Conservation (phyloP, 2,113 vertebrate species). For the Centrocercus urophasianus region DNA sequence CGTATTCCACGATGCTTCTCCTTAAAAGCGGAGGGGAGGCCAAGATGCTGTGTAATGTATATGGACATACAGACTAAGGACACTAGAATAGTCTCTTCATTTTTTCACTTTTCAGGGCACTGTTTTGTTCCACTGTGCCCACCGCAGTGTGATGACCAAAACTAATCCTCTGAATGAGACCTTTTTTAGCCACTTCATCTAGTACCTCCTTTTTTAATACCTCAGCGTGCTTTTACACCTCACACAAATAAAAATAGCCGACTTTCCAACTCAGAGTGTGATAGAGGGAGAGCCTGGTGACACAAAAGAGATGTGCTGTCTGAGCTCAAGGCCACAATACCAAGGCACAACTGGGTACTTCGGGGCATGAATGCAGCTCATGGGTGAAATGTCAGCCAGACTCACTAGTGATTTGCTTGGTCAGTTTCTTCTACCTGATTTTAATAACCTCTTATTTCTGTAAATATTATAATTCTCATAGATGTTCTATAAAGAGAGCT, state of each 20-base stretch:
- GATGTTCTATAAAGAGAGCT: not conserved
- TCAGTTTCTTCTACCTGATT: not conserved
- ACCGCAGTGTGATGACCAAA: not conserved
- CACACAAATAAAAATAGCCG: not conserved
- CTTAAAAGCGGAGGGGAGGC: not conserved
- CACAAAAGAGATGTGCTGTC: not conserved
- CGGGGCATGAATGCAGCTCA: not conserved
- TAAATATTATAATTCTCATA: not conserved
- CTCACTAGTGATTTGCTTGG: not conserved
- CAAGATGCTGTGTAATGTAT: not conserved
- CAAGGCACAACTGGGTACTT: rapidly evolving
- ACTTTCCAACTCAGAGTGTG: not conserved
- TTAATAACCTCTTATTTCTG: not conserved
- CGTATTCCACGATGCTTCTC: not conserved
- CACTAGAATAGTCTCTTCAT: not conserved
- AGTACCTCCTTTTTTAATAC: not conserved
- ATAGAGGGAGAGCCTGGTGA: not conserved
- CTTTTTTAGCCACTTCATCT: not conserved
- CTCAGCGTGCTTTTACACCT: not conserved
- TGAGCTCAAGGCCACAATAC: not conserved
- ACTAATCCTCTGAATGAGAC: not conserved
- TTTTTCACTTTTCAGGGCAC: not conserved
- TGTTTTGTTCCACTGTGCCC: not conserved
- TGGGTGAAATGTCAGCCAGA: not conserved
- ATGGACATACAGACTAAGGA: not conserved